Evolutionary conservation across 2,888 invertebrate species (phyloP).

Genomic region (Scaptomyza cyrtandrae): DNA sequence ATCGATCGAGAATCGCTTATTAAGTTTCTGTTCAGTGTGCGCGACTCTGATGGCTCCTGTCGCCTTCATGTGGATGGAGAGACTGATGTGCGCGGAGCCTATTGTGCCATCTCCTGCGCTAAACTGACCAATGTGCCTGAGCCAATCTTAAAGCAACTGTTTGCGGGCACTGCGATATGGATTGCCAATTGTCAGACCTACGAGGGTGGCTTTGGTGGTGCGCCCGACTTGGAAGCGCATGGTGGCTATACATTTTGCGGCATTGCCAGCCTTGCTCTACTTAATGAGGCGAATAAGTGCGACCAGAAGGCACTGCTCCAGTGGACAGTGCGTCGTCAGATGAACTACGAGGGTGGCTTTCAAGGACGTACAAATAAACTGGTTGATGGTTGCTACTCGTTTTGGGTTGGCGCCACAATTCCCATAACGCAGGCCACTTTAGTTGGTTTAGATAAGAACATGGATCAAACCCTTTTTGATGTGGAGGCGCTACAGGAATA

Average conservation of each 20-base stretch:
- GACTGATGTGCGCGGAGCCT: slow-evolving; percentile 97
- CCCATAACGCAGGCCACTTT: slow-evolving; percentile 93
- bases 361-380: slow-evolving; percentile 99
- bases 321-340: slow-evolving; percentile 96
- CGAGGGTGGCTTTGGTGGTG: slow-evolving; percentile 99
- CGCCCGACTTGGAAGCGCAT: slow-evolving; percentile 98
- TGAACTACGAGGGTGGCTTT: slow-evolving; percentile 98
- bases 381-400: slow-evolving; percentile 99
- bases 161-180: slow-evolving; percentile 96
- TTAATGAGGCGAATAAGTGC: slow-evolving; percentile 85
- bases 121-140: slow-evolving; percentile 89
- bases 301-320: slow-evolving; percentile 88
- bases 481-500: slow-evolving; percentile 97
- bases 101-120: slow-evolving; percentile 97
- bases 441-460: slow-evolving; percentile 72
- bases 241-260: slow-evolving; percentile 99
- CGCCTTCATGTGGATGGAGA: slow-evolving; percentile 96
- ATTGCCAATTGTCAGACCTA: slow-evolving; percentile 98
- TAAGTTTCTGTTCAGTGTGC: slow-evolving; percentile 91
- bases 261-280: slow-evolving; percentile 93
- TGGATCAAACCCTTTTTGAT: slow-evolving; percentile 88
- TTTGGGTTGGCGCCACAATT: slow-evolving; percentile 98
- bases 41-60: slow-evolving; percentile 95
- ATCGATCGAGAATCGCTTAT: slow-evolving; percentile 91
- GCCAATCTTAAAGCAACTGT: slow-evolving; percentile 90